Conservation (phyloP, 2,113 vertebrate genomes). For the Microcebus jonahi region DNA sequence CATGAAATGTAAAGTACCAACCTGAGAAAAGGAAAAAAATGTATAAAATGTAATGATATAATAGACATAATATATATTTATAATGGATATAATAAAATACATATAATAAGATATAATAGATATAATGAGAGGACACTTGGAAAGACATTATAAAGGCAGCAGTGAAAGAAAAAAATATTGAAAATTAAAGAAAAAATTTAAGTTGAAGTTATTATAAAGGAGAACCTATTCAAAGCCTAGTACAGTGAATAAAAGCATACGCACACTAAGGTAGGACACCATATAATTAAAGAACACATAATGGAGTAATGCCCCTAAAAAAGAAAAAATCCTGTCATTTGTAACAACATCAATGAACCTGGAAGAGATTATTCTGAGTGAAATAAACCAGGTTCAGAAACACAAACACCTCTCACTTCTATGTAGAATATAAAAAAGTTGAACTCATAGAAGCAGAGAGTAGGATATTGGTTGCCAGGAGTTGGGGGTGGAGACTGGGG, state of each 20-base stretch:
- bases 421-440: neutral
- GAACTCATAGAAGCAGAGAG: too few relatives aligned
- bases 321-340: neutral
- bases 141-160: neutral
- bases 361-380: neutral
- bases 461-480: neutral
- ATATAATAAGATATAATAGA: neutral
- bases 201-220: accelerated
- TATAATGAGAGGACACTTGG: neutral
- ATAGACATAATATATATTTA: too few relatives aligned
- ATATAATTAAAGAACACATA: neutral
- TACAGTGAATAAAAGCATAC: neutral
- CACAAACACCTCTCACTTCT: too few relatives aligned
- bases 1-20: neutral
- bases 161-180: neutral
- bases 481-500: accelerated
- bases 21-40: neutral
- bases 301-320: too few relatives aligned
- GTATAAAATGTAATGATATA: neutral
- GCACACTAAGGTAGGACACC: accelerated
- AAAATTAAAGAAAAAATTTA: neutral
- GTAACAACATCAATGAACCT: neutral
- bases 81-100: too few relatives aligned
- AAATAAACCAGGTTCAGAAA: neutral
- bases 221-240: neutral